Evolutionary conservation across 2,888 invertebrate genomes (phyloP), one percentile per base, ranked within the genome.

Genomic region (Cryptops parisi): DNA sequence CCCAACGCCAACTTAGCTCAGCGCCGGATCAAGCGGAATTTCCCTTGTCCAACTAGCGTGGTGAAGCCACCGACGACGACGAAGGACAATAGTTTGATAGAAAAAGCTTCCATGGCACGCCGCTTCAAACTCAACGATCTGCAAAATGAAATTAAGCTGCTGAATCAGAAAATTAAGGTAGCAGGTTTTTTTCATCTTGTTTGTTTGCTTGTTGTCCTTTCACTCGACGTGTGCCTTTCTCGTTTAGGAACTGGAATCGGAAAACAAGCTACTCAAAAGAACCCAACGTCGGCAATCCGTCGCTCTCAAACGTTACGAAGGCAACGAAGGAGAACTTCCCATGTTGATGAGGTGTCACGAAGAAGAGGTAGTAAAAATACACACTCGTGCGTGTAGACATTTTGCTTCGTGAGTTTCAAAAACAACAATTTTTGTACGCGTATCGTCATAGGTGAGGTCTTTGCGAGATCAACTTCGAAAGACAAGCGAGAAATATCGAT

Each of bases 301-400:
- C 12, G 52, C 52, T 26, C 45, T 52, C 19, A 43, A 45, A 33
- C 52, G 52, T 9, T 52, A 52, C 38, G 52, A 52, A 45, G 52
- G 52, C 21, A 24, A 27, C 23, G 52, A 52, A 9, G 52, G 52
- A 26, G 44, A 52, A 21, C 45, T 52, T 12, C 52, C 52, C 15
- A 26, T 23, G 1, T 26, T 52, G 17, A 17, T 52, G 21, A 44
- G 45, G 17, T 44, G 39, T 2, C 52, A 52, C 33, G 44, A 52
- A 26, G 52, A 52, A 52, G 52, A 52, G 33, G 52, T 45, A 12
- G 6, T n/a, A n/a, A n/a, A n/a, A n/a, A n/a, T n/a, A n/a, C n/a
- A n/a, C n/a, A n/a, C n/a, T n/a, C n/a, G n/a, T n/a, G n/a, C n/a
- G n/a, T n/a, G n/a, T n/a, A n/a, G n/a, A n/a, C n/a, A n/a, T n/a